A percentile compares a stretch with the other conserved stretches of the same genome.
phyloP scores from a whole-genome alignment of 1,140 invertebrate genomes.

The Xylocopa sonorina region DNA sequence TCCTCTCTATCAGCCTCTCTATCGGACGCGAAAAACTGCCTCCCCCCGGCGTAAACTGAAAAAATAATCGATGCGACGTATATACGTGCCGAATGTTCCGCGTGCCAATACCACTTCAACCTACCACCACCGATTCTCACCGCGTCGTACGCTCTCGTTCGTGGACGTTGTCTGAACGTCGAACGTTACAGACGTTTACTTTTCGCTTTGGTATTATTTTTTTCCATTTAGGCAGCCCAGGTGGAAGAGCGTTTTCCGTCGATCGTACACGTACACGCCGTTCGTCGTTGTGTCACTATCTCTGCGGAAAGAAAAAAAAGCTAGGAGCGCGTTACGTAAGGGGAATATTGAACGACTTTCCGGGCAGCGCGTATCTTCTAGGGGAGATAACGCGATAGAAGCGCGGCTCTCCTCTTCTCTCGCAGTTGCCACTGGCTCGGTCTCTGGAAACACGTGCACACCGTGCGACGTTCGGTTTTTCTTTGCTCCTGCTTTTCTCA shows the following conservation, averaged over 20 bases:
- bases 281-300: conserved; percentile 56
- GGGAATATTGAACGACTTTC: conserved; percentile 20
- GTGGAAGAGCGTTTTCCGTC: conserved; percentile 11
- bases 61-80: too few relatives aligned
- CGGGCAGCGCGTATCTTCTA: background rate
- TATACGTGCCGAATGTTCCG: background rate
- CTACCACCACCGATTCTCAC: too few relatives aligned
- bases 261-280: conserved; percentile 15
- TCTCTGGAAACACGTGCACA: conserved; percentile 8
- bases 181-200: conserved; percentile 26
- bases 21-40: conserved; percentile 9
- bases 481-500: background rate
- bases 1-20: conserved; percentile 20
- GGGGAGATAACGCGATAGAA: conserved; percentile 39
- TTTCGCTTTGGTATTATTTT: conserved; percentile 50
- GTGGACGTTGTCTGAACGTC: background rate
- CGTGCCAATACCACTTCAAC: too few relatives aligned
- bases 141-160: too few relatives aligned
- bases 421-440: background rate
- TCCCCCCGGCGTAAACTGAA: too few relatives aligned
- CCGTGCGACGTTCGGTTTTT: background rate
- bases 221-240: conserved; percentile 48
- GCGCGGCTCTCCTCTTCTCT: background rate
- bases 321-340: conserved; percentile 21
- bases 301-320: background rate